Conservation (phyloP, 2,888 invertebrate genomes). For the Chydorus sphaericus region DNA sequence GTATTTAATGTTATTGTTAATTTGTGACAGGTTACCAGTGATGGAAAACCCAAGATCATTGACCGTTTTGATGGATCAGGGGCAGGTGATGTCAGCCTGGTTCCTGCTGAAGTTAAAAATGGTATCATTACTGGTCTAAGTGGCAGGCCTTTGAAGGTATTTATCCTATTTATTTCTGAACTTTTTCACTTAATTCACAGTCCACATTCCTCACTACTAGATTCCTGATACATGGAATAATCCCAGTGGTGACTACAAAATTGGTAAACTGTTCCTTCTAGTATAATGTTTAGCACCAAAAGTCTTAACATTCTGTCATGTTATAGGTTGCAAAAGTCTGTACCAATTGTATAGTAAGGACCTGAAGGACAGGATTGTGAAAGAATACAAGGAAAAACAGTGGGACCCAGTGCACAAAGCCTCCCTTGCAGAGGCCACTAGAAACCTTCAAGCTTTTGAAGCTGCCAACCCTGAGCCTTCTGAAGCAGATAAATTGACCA, state of each 20-base stretch:
- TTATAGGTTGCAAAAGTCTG: slow-evolving; percentile 45
- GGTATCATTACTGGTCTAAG: slow-evolving; percentile 55
- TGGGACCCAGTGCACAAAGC: slow-evolving; percentile 77
- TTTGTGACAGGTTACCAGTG: slow-evolving; percentile 54
- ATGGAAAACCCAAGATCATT: slow-evolving; percentile 81
- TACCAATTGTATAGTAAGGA: slow-evolving; percentile 74
- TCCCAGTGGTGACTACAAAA: slow-evolving; percentile 65
- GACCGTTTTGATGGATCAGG: slow-evolving; percentile 93
- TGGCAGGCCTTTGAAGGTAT: slow-evolving; percentile 74
- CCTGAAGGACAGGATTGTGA: slow-evolving; percentile 63
- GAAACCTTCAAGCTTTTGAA: slow-evolving; percentile 50
- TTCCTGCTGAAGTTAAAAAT: slow-evolving; percentile 50
- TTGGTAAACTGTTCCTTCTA: too few relatives aligned
- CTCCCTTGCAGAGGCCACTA: slow-evolving; percentile 58
- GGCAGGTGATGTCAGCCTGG: slow-evolving; percentile 80
- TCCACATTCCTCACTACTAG: slow-evolving; percentile 34
- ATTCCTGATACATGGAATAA: slow-evolving; percentile 70
- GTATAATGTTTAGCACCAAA: too few relatives aligned
- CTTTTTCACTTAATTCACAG: too few relatives aligned
- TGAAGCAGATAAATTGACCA: slow-evolving; percentile 56
- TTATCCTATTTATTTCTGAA: too few relatives aligned
- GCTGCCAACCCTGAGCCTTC: slow-evolving; percentile 37
- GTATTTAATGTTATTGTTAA: not conserved
- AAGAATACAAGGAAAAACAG: slow-evolving; percentile 57
- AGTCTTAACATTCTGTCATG: too few relatives aligned